Conservation (phyloP, 2,113 vertebrate genomes). For the Aspiorhynchus laticeps region DNA sequence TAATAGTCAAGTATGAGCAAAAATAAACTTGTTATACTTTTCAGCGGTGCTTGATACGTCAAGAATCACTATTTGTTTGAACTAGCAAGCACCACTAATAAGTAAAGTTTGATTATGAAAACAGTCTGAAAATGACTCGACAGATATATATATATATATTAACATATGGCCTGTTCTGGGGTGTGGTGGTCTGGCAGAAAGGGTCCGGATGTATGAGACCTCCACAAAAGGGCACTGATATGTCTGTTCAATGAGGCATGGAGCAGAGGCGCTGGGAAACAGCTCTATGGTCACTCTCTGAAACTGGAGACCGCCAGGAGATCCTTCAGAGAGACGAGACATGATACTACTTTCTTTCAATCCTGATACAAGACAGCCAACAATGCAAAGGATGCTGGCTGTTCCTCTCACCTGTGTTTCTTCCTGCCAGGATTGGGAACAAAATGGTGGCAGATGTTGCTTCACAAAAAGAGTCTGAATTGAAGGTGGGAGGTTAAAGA, state of each 20-base stretch:
- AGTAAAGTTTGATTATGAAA: no score
- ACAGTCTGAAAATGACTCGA: no score
- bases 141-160: no score
- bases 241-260: constrained; percentile 67
- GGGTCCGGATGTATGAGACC: constrained; percentile 51
- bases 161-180: neutral
- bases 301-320: constrained; percentile 67
- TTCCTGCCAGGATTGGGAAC: constrained; percentile 35
- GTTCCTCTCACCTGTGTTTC: constrained; percentile 57
- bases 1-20: neutral
- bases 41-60: neutral
- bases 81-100: no score
- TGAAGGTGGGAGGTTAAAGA: constrained; percentile 10
- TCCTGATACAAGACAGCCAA: constrained; percentile 48
- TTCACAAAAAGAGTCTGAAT: constrained; percentile 35
- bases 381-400: constrained; percentile 52
- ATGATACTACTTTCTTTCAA: constrained; percentile 64
- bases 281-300: constrained; percentile 57
- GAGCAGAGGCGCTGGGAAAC: constrained; percentile 69
- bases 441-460: constrained; percentile 54
- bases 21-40: neutral
- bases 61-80: neutral
- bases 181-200: constrained; percentile 46
- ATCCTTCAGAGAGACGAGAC: constrained; percentile 64
- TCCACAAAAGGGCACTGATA: constrained; percentile 58